phyloP scores from a whole-genome alignment of 2,888 invertebrate genomes.

The Isoperla grammatica region DNA sequence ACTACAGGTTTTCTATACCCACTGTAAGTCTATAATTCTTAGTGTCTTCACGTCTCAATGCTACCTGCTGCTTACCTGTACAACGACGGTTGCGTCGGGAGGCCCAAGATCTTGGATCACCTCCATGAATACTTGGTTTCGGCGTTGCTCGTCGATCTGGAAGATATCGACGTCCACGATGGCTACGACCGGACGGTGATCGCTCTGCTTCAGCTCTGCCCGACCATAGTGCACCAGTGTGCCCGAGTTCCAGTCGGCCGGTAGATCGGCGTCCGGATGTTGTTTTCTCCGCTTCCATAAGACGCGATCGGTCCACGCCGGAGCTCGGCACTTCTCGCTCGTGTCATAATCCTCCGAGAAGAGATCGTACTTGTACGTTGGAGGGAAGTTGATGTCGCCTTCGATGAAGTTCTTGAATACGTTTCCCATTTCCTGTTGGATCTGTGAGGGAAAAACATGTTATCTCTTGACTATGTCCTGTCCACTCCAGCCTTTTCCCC shows the following conservation, averaged over 20 bases:
- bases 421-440: constrained; percentile 71
- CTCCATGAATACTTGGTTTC: constrained; percentile 75
- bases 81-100: constrained; percentile 88
- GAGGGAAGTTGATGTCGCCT: constrained; percentile 85
- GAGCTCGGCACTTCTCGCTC: constrained; percentile 93
- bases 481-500: too few species aligned
- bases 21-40: too few species aligned
- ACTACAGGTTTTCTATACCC: too few species aligned
- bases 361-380: constrained; percentile 98
- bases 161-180: constrained; percentile 83
- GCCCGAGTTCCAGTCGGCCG: constrained; percentile 66
- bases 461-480: too few species aligned
- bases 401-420: constrained; percentile 92
- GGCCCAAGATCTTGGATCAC: constrained; percentile 86
- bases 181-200: constrained; percentile 93
- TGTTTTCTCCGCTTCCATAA: constrained; percentile 82
- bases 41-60: too few species aligned
- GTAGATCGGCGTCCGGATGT: constrained; percentile 54
- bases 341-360: constrained; percentile 99
- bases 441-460: too few species aligned
- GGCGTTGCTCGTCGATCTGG: constrained; percentile 68
- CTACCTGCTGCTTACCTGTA: constrained; percentile 50
- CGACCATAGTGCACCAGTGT: constrained; percentile 83
- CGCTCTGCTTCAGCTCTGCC: constrained; percentile 94
- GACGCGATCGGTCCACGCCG: constrained; percentile 98